These are phyloP conservation scores for Plodia interpunctella DNA, from an alignment of 1,140 invertebrate species.

Conservation along the genomic window DNA sequence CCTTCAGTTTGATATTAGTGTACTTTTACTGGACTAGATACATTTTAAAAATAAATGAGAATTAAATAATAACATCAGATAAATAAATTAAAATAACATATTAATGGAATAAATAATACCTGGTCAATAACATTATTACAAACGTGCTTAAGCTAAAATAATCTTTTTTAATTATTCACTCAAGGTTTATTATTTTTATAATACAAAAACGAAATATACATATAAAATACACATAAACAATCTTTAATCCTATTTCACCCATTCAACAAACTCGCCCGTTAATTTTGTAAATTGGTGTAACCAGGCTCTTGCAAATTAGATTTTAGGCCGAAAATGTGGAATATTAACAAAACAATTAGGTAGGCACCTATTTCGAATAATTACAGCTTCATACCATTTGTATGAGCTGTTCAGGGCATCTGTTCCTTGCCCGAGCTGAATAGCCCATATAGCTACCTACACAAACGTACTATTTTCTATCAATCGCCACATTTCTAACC, in stretches of 20 bases:
- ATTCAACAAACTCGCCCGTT: background rate
- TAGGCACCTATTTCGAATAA: conserved; percentile 32
- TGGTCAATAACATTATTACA: too few species aligned
- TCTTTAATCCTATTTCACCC: background rate
- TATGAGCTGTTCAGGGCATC: conserved; percentile 56
- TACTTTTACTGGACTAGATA: too few species aligned
- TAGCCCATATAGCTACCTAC: conserved; percentile 28
- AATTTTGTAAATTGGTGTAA: conserved; percentile 20
- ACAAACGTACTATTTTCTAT: conserved; percentile 20
- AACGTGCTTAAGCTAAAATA: too few species aligned
- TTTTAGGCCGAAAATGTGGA: conserved; percentile 21
- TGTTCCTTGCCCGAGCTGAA: conserved; percentile 48
- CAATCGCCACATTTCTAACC: background rate
- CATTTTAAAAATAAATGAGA: too few species aligned
- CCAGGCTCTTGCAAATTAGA: conserved; percentile 29
- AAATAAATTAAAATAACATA: too few species aligned
- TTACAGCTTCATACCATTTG: conserved; percentile 44
- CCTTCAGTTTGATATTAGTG: too few species aligned
- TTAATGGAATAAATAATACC: too few species aligned
- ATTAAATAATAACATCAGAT: too few species aligned
- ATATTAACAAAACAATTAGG: conserved; percentile 64
- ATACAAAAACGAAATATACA: too few species aligned
- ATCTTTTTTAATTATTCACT: too few species aligned
- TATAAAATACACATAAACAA: background rate
- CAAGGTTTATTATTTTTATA: too few species aligned